phyloP scores from a whole-genome alignment of 1,140 invertebrate genomes.

The Bombus sibiricus region DNA sequence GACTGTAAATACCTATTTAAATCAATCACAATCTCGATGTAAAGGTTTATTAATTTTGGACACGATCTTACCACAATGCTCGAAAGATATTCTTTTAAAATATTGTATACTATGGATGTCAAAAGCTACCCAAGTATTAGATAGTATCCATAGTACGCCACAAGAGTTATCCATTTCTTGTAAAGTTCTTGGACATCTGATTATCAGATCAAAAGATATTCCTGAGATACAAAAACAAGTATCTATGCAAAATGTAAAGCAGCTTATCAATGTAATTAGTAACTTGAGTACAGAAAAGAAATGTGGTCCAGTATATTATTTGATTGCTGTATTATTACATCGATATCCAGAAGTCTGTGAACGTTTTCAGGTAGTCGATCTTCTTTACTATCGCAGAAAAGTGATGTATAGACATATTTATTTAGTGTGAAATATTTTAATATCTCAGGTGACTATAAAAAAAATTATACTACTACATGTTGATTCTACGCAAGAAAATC shows the following conservation, averaged over 20 bases:
- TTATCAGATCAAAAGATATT: constrained; percentile 66
- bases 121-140: constrained; percentile 71
- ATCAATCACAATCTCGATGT: constrained; percentile 55
- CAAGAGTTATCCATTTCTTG: constrained; percentile 68
- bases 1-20: constrained; percentile 65
- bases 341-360: constrained; percentile 75
- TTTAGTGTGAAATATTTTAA: constrained; percentile 2
- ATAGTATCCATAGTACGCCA: constrained; percentile 62
- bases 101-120: constrained; percentile 73
- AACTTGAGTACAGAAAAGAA: constrained; percentile 57
- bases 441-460: constrained; percentile 60
- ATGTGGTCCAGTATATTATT: constrained; percentile 68
- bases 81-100: constrained; percentile 67
- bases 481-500: constrained; percentile 68
- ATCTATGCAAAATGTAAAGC: constrained; percentile 76
- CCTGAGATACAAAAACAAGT: constrained; percentile 75
- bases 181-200: constrained; percentile 64
- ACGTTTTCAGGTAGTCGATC: constrained; percentile 68
- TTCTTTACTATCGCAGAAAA: background rate
- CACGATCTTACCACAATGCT: constrained; percentile 58
- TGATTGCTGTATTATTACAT: constrained; percentile 70
- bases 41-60: constrained; percentile 64
- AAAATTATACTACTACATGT: constrained; percentile 70
- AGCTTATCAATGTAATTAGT: constrained; percentile 64
- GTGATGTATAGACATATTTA: constrained; percentile 13